These are phyloP conservation scores for Leptarthrus brevirostris DNA, from an alignment of 2,888 invertebrate species.

Conservation along the genomic window DNA sequence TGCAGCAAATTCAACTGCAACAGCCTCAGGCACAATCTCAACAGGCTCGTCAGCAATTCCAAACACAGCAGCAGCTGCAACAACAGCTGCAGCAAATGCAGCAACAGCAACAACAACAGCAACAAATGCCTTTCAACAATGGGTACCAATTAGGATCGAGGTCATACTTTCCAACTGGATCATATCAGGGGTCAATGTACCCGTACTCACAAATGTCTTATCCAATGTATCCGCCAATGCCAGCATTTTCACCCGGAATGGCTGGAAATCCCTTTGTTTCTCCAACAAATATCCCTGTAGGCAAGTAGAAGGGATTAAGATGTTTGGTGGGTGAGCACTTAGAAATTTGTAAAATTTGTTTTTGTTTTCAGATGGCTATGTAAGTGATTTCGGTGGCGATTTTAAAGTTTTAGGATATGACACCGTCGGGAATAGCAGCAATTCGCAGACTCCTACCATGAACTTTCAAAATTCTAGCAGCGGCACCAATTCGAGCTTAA, in stretches of 20 bases:
- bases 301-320: background rate
- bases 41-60: background rate
- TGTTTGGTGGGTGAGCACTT: too few relatives aligned
- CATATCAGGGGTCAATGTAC: background rate
- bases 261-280: background rate
- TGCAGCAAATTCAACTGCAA: background rate
- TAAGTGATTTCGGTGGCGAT: background rate
- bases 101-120: background rate
- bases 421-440: background rate
- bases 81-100: background rate
- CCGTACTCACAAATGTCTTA: background rate
- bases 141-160: background rate
- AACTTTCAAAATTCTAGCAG: background rate
- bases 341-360: background rate
- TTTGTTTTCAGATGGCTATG: background rate
- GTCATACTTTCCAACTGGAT: background rate
- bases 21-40: background rate
- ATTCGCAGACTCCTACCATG: background rate
- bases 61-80: background rate
- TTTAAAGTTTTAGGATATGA: conserved; percentile 14
- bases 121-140: background rate
- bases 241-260: background rate
- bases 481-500: background rate
- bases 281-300: background rate
- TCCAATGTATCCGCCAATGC: background rate